These are phyloP conservation scores for Rhingia rostrata DNA, from an alignment of 2,888 invertebrate species.

Conservation along the genomic window DNA sequence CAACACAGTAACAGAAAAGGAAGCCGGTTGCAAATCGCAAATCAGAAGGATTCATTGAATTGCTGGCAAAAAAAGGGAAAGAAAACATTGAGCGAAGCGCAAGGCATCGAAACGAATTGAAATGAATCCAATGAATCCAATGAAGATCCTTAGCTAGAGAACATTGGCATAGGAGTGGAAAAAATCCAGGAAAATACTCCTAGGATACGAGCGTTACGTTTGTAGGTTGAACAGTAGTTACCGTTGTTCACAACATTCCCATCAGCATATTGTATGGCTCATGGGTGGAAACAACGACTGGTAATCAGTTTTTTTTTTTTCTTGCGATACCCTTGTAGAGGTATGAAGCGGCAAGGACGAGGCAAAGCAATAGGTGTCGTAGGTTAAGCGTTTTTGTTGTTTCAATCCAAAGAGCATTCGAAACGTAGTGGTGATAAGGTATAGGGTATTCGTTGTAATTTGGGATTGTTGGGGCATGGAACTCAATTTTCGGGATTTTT, in stretches of 20 bases:
- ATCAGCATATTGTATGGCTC: constrained; percentile 31
- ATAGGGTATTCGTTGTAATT: too few species aligned
- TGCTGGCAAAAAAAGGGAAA: background rate
- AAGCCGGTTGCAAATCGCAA: constrained; percentile 42
- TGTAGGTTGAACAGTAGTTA: constrained; percentile 23
- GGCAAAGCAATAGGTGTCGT: background rate
- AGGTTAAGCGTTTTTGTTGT: background rate
- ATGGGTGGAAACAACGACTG: constrained; percentile 22
- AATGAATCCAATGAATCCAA: constrained; percentile 48
- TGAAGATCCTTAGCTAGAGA: constrained; percentile 42
- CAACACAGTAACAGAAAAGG: background rate
- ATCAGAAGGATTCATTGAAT: constrained; percentile 50
- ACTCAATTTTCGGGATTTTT: too few species aligned
- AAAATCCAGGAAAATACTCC: constrained; percentile 10
- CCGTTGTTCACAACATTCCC: constrained; percentile 40
- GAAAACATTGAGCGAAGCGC: background rate
- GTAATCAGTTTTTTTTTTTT: background rate
- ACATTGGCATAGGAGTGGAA: background rate
- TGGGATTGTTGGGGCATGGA: too few species aligned
- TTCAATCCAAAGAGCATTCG: too few species aligned
- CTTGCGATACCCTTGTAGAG: background rate
- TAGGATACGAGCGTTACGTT: constrained; percentile 14
- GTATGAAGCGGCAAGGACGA: background rate
- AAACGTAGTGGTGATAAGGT: too few species aligned
- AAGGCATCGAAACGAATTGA: constrained; percentile 43